Evolutionary conservation across 1,140 invertebrate genomes (phyloP), one percentile per base, ranked within the genome.

Genomic region (Colletes gigas): DNA sequence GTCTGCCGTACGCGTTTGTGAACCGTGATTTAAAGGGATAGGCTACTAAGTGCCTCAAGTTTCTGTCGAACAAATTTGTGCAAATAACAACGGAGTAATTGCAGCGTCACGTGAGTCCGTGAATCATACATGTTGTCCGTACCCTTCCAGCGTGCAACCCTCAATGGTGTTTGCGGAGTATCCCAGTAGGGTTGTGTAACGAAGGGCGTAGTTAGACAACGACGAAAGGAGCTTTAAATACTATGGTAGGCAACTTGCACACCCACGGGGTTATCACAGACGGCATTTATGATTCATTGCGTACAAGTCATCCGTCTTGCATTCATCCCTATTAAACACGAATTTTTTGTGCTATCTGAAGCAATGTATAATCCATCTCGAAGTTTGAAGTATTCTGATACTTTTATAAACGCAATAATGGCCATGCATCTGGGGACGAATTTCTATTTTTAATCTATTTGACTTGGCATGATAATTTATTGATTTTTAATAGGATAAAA

Each of bases 121-220:
- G 62, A 75, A 75, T 66, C 62, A 75, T 75, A 12, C 39, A 47
- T 75, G n/a, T 47, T 66, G 62, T 8, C 9, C n/a, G 57, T 12
- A 39, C 50, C 62, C 60, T 75, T 41, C 4, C n/a, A n/a, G n/a
- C 10, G 0, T 7, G 62, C 39, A 21, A 4, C 50, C 50, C 30
- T 21, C 4, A 0, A 10, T 3, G 8, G 12, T n/a, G 6, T 19
- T 50, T 4, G 10, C 15, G n/a, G 30, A 52, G 30, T 0, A 5
- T 2, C 17, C 39, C 0, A 41, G 10, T 9, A 19, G 62, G 71
- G 44, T 55, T 12, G 60, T 0, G 8, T 54, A 39, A 30, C 44
- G 41, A 8, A 65, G 52, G 19, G 21, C 2, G 8, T 50, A 17
- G 47, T 74, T 65, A 54, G 63, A 41, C 60, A 54, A 66, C 30